Evolutionary conservation across 2,113 vertebrate species (phyloP), one percentile per base, ranked within the genome.

Genomic region (Paedocypris sp.): DNA sequence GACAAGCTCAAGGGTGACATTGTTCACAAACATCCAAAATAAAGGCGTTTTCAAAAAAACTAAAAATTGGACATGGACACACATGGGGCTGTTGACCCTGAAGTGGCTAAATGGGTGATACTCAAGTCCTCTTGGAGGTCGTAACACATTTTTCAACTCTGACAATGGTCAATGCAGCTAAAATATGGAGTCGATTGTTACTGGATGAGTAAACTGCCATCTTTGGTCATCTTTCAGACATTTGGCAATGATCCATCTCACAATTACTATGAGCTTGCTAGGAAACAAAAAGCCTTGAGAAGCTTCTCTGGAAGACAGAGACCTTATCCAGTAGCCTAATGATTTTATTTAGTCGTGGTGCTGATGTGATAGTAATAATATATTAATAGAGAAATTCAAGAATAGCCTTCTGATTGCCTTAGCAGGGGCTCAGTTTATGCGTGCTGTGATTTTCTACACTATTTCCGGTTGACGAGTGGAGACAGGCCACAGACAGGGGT

Each of bases 401-500:
- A 29, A 41, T 16, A 54, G 67, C 35, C 39, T 36, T 57, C 39
- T 35, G 45, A 62, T 70, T 62, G 39, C 57, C 60, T 31, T 69
- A 57, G 66, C 13, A 59, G 59, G 72, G 41, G 42, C 57, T 19
- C 19, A 50, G 33, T 71, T 45, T 66, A 70, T 67, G 65, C 64
- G 70, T 66, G 69, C 70, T 12, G 63, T 67, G 73, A 77, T 78
- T 73, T 49, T 57, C 65, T 66, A 73, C 47, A 64, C 73, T 66
- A 48, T 33, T 84, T 83, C 53, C 74, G 70, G 41, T 42, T 74
- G 67, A 60, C 46, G 59, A 60, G 47, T 29, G 43, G 70, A 76
- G 78, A 73, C 69, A 36, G 56, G 31, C 58, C 28, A 66, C 43
- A 76, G 75, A 75, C 72, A 64, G 75, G 62, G 76, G 67, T 82